Evolutionary conservation across 2,113 vertebrate genomes (phyloP).

Genomic region (Craseonycteris thonglongyai): DNA sequence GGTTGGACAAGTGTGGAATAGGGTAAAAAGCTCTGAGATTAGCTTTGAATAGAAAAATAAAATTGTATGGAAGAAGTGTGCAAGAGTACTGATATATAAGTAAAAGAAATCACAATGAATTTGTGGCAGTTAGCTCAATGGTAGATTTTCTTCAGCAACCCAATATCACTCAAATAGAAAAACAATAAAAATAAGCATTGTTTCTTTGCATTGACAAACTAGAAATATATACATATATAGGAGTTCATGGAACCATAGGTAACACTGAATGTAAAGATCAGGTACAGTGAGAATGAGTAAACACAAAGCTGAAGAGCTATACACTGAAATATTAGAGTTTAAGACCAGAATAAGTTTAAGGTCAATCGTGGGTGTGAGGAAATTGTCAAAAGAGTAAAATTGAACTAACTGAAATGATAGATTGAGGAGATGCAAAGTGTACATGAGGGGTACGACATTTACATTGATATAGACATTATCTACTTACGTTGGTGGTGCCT

Average conservation of each 20-base stretch:
- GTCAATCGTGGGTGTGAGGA: neutral
- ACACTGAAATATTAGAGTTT: neutral
- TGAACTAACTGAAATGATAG: neutral
- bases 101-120: neutral
- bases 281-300: neutral
- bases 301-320: neutral
- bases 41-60: neutral
- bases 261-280: neutral
- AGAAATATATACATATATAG: neutral
- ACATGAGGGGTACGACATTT: neutral
- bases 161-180: neutral
- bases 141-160: neutral
- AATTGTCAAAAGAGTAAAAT: neutral
- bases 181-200: neutral
- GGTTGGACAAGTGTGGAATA: too few relatives aligned
- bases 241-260: neutral
- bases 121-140: neutral
- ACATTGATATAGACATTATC: neutral
- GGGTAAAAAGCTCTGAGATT: neutral
- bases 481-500: neutral
- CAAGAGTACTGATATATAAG: neutral
- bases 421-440: neutral
- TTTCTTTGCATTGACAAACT: neutral
- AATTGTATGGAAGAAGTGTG: neutral
- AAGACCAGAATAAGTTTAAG: neutral